Base-by-base conservation (phyloP, 2,888 invertebrate genomes). In the Yponomeuta evonymella region DNA sequence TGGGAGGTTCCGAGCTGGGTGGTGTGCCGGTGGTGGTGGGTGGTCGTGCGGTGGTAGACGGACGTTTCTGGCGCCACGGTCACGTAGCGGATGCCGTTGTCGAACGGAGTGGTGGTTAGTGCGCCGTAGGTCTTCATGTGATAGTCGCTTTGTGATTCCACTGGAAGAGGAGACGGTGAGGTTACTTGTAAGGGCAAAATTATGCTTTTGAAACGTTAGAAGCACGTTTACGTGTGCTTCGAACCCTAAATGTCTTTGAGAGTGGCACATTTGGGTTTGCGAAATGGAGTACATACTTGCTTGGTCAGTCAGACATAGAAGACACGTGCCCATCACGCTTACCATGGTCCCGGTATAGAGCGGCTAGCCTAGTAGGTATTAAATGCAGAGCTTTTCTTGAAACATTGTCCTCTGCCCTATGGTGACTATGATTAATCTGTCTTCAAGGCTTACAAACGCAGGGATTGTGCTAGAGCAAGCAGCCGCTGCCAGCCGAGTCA, bases 101-200 rank as follows among this genome's bases (percentile, higher is more conserved):
- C 88, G 75, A 85, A 80, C n/a, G 89, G 81, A 9, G 92, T 83
- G 67, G 92, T 86, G 64, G 93, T 86, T 73, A 88, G 78, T 12
- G 88, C 79, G 64, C 89, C 83, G 85, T 94, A 83, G 78, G 93
- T 83, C 89, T 93, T 82, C 88, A 93, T 78, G 86, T 97, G 97
- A 85, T 96, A 97, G 87, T 97, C 97, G 83, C 96, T 96, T 88
- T 97, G 97, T 15, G 97, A 96, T 88, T 97, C 97, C 81, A 97
- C 97, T 97, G 90, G 15, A 93, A 93, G 70, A 12, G 65, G 33
- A 33, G 36, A 65, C 29, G 30, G 2, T 65, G 6, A 9, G n/a
- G 4, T 66, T 30, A 58, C 12, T 70, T n/a, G 4, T 48, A 66
- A 67, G 29, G 9, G 51, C 12, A 15, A 15, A 1, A 6, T 15